These are phyloP conservation scores for Aphidius ervi DNA, from an alignment of 1,140 invertebrate species.

Conservation along the genomic window DNA sequence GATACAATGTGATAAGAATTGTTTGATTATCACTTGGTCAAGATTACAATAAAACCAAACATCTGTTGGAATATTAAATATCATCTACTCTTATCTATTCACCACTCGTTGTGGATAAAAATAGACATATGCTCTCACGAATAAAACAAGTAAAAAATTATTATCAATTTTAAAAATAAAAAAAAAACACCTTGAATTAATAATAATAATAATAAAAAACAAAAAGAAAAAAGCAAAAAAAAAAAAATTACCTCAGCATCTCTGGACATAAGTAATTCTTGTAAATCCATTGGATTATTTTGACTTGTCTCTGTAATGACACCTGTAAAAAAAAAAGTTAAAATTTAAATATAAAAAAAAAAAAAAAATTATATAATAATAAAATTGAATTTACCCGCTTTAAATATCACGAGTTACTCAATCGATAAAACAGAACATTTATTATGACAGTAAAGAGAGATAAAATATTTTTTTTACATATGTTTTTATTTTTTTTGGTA, in stretches of 20 bases:
- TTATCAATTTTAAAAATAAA: too few species aligned
- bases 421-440: conserved; percentile 39
- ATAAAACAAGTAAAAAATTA: not conserved
- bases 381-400: conserved; percentile 4
- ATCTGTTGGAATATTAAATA: conserved; percentile 48
- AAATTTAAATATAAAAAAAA: conserved; percentile 3
- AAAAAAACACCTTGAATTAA: too few species aligned
- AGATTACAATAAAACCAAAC: conserved; percentile 44
- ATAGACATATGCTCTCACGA: not conserved
- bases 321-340: not conserved
- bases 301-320: not conserved
- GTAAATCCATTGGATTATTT: conserved; percentile 32
- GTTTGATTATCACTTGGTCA: conserved; percentile 43
- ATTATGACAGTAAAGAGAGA: conserved; percentile 43
- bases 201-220: conserved; percentile 28
- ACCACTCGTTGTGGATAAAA: too few species aligned
- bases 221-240: conserved; percentile 15
- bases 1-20: conserved; percentile 28
- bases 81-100: too few species aligned
- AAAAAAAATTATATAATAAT: not conserved
- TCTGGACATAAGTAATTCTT: conserved; percentile 59
- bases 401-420: conserved; percentile 6
- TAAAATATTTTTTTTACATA: too few species aligned
- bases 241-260: conserved; percentile 58
- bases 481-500: too few species aligned